A percentile compares a stretch with the other conserved stretches of the same genome.
These are phyloP conservation scores for Helobdella robusta DNA, from an alignment of 2,888 invertebrate genomes.

Conservation along the genomic window DNA sequence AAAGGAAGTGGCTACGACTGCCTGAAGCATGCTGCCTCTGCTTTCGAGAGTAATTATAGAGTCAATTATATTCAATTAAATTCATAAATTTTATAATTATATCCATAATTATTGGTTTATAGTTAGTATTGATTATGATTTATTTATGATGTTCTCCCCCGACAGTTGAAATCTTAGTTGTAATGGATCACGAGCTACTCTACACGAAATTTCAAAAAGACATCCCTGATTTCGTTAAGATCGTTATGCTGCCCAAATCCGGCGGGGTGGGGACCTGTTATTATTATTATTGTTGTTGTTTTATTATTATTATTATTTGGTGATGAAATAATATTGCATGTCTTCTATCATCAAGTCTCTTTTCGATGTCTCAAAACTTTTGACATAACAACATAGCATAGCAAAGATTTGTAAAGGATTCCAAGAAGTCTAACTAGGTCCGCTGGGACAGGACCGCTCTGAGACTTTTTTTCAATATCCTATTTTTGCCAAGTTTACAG, in stretches of 20 bases:
- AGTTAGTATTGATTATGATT: neutral
- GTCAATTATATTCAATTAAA: neutral
- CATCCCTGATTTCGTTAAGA: conserved; percentile 83
- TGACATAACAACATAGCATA: no score
- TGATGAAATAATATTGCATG: neutral
- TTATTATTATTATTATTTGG: neutral
- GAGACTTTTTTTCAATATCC: no score
- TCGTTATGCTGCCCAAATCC: conserved; percentile 83
- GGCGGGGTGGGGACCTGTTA: conserved; percentile 63
- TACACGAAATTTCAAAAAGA: conserved; percentile 87
- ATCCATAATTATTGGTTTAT: neutral
- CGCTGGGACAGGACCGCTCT: no score
- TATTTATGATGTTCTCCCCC: no score
- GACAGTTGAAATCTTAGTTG: conserved; percentile 76
- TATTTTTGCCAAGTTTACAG: no score
- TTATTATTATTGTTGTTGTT: neutral
- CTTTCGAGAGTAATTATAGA: conserved; percentile 65
- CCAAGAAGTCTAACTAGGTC: no score
- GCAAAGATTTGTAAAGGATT: no score
- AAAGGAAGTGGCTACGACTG: conserved; percentile 80
- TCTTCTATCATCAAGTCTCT: no score
- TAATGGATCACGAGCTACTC: conserved; percentile 86
- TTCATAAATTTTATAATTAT: neutral
- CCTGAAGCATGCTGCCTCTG: conserved; percentile 74
- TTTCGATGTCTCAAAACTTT: no score